Conservation (phyloP, 2,797 vertebrate species). For the Erpetoichthys calabaricus region DNA sequence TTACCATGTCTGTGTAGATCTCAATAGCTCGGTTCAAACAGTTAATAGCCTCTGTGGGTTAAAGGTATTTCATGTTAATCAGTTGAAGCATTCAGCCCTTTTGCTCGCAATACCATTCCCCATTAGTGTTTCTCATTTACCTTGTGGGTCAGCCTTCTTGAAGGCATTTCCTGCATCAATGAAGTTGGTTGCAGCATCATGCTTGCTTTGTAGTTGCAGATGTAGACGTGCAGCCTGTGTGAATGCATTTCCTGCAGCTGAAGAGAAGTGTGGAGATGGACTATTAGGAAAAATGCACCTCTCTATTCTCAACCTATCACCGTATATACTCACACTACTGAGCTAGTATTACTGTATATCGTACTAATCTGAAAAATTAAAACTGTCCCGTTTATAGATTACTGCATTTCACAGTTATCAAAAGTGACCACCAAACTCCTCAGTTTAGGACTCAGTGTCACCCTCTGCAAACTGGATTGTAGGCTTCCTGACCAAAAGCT, state of each 20-base stretch:
- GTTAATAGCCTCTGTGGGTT: constrained; percentile 53
- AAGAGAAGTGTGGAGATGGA: neutral
- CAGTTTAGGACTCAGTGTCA: too few relatives aligned
- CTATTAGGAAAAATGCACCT: neutral
- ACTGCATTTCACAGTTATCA: too few relatives aligned
- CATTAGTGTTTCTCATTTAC: constrained; percentile 30
- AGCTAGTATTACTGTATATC: too few relatives aligned
- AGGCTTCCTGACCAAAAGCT: too few relatives aligned
- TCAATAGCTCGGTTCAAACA: constrained; percentile 60
- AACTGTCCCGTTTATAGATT: too few relatives aligned
- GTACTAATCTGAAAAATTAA: too few relatives aligned
- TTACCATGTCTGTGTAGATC: constrained; percentile 77
- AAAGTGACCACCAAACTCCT: too few relatives aligned
- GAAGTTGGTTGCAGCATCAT: constrained; percentile 78
- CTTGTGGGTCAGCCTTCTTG: constrained; percentile 89
- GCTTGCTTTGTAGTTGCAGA: constrained; percentile 85
- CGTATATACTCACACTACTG: too few relatives aligned
- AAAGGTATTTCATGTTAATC: neutral
- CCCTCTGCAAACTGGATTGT: too few relatives aligned
- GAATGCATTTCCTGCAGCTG: constrained; percentile 82
- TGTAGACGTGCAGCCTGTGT: constrained; percentile 77
- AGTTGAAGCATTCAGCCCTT: neutral
- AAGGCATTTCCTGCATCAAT: constrained; percentile 86
- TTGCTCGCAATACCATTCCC: too few relatives aligned
- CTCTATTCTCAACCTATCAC: too few relatives aligned